Evolutionary conservation across 2,113 vertebrate species (phyloP), one percentile per base, ranked within the genome.

Genomic region (Sinocyclocheilus rhinocerous): DNA sequence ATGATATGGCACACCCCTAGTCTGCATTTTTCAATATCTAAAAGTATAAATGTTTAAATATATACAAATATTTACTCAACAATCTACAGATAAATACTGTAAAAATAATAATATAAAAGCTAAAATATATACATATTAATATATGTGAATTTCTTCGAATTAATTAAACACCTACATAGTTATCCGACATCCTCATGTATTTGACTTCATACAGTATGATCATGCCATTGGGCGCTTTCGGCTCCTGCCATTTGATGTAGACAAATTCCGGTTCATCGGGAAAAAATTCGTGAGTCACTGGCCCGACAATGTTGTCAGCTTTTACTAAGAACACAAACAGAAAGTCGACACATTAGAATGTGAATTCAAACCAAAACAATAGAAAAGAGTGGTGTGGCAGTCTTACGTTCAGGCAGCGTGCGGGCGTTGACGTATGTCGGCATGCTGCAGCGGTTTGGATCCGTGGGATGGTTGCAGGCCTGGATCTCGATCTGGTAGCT

Each of bases 401-500:
- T 18, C 79, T 73, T 45, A 99, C 98, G 96, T 92, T 98, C 97
- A 0, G 98, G 98, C 97, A 99, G 96, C 61, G 98, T 99, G 87
- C 97, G 94, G 55, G 97, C 98, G 1, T 96, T 98, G 93, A 98
- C 96, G 0, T 96, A 98, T 0, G 97, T 95, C 0, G 97, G 96
- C 76, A 98, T 94, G 1, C 98, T 98, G 92, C 98, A 99, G 84
- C 92, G 93, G 0, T 93, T 88, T 1, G 89, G 86, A 0, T 97
- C 96, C 0, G 91, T 87, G 0, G 93, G 95, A 5, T 98, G 95
- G 93, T 99, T 99, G 90, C 98, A 99, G 3, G 97, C 98, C 73
- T 97, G 97, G 86, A 99, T 96, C 93, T 99, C 97, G 0, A 99
- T 99, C 89, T 97, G 97, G 50, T 99, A 99, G 13, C 97, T 97